Evolutionary conservation across 2,113 vertebrate genomes (phyloP), one percentile per base, ranked within the genome.

Genomic region (Brachypteracias leptosomus): DNA sequence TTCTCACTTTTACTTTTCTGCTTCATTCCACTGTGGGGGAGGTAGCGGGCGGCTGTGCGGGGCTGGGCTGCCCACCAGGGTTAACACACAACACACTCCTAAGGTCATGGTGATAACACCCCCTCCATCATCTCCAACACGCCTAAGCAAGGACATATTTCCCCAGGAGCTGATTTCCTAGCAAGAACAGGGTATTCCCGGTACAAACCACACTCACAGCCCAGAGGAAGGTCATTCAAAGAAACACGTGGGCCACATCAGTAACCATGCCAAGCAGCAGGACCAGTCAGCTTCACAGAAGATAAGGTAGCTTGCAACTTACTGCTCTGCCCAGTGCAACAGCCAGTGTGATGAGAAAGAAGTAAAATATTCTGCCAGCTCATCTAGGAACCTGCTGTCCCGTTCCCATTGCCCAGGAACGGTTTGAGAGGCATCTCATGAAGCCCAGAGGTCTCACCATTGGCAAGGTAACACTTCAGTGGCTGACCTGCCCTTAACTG

Each of bases 161-260:
- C 79, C 67, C 55, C 88, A 91, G 75, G 67, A 77, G 82, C 65
- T 51, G 68, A 84, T 93, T 89, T 82, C 47, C 85, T 29, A 71
- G 82, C 47, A 80, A 63, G 92, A 42, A 91, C 88, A 81, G 55
- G 57, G 65, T 44, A 94, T 68, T 93, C 96, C 85, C 1, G 0
- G 92, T 71, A 63, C 75, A 86, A 90, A 90, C 68, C 57, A 94
- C 68, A 38, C 49, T 77, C 59, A 75, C 5, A 63, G 85, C 88
- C 82, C 65, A 72, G 72, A 92, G 88, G 88, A 90, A 93, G 94
- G 93, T 90, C 87, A 86, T 74, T 84, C 76, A 77, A 40, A 67
- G 79, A 58, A 86, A 81, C 83, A 80, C 9, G 10, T 88, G 67
- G 77, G 63, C 78, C 59, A 47, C 26, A 47, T 29, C 65, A 42